Percentiles rank a stretch among this genome's conserved stretches.
Evolutionary conservation across 2,797 vertebrate genomes (phyloP).

Genomic region (Caiman crocodilus): DNA sequence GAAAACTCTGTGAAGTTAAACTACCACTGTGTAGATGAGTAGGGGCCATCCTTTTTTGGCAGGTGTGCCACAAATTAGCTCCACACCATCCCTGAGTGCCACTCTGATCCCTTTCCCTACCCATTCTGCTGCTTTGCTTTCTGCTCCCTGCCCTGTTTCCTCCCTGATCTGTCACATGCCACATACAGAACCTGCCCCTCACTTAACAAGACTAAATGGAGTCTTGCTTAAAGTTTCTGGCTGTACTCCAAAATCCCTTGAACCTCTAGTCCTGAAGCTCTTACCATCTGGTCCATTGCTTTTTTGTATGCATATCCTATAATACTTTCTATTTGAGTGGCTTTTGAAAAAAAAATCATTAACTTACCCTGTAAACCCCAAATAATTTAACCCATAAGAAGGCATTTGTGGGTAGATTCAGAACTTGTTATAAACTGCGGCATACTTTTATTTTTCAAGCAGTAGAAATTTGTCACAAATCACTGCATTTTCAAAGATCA

Average conservation of each 20-base stretch:
- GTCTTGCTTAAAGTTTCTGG: neutral
- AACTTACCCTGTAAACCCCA: neutral
- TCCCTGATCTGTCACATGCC: too few species aligned
- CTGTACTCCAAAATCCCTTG: neutral
- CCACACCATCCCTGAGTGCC: too few species aligned
- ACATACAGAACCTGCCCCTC: too few species aligned
- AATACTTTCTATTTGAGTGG: neutral
- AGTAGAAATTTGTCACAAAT: slow-evolving; percentile 26
- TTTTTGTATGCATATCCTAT: neutral
- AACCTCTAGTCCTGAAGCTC: neutral
- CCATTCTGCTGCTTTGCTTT: too few species aligned
- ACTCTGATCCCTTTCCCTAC: too few species aligned
- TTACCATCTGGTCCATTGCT: neutral
- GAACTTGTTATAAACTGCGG: slow-evolving; percentile 1
- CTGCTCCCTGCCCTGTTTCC: too few species aligned
- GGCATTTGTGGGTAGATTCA: slow-evolving; percentile 9
- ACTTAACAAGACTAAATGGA: neutral
- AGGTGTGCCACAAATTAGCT: neutral
- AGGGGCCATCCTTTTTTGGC: neutral
- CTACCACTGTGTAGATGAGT: neutral
- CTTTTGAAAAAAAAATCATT: slow-evolving; percentile 19
- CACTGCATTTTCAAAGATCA: slow-evolving; percentile 2
- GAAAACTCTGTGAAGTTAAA: neutral
- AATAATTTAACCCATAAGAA: too few species aligned
- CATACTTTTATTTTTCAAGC: neutral